Conservation (phyloP, 2,797 vertebrate genomes). For the Tarsius wallacei region DNA sequence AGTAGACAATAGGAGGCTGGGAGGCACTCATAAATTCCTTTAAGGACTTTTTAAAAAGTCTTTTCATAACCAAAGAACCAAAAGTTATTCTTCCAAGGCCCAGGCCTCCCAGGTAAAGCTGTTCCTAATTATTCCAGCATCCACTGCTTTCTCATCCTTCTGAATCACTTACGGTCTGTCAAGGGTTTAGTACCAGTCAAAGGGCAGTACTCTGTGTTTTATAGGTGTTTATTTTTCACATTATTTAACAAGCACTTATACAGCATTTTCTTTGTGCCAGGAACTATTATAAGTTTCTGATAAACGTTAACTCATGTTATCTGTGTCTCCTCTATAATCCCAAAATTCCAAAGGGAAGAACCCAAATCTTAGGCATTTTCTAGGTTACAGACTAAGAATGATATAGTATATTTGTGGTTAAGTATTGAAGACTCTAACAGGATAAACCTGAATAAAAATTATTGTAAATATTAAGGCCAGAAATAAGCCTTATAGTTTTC, state of each 20-base stretch:
- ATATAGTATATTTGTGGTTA: background rate
- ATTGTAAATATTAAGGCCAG: background rate
- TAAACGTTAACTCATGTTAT: slow-evolving; percentile 14
- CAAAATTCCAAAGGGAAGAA: slow-evolving; percentile 2
- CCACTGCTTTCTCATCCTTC: background rate
- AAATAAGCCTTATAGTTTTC: background rate
- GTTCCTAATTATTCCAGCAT: background rate
- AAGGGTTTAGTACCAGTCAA: background rate
- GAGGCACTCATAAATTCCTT: background rate
- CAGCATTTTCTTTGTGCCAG: background rate
- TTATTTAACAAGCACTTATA: slow-evolving; percentile 36
- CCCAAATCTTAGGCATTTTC: background rate
- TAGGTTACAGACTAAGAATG: background rate
- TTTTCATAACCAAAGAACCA: slow-evolving; percentile 28
- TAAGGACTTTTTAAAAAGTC: background rate
- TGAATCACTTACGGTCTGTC: background rate
- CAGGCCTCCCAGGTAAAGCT: background rate
- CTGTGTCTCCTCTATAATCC: background rate
- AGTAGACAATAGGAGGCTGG: background rate
- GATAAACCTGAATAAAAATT: background rate
- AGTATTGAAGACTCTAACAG: background rate
- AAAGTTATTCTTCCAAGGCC: background rate
- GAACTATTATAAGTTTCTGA: background rate
- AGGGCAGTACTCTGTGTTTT: background rate
- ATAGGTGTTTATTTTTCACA: background rate